Evolutionary conservation across 1,140 invertebrate genomes (phyloP).

Genomic region (Dendroctonus ponderosae): DNA sequence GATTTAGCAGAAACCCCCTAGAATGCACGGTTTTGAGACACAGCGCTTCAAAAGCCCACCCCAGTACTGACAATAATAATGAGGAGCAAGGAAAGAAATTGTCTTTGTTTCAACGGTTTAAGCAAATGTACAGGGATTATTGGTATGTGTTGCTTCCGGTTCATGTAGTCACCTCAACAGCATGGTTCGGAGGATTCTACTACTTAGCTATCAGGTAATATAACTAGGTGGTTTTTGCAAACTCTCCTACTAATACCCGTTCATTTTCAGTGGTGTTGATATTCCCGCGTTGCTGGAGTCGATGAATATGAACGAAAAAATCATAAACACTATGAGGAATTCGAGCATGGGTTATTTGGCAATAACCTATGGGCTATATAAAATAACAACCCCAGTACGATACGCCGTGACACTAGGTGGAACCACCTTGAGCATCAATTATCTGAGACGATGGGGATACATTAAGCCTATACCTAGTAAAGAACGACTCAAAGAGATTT

Average conservation of each 20-base stretch:
- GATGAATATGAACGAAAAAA: constrained; percentile 70
- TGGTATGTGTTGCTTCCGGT: constrained; percentile 92
- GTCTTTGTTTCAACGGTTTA: constrained; percentile 79
- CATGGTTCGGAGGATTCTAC: constrained; percentile 86
- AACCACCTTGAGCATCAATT: constrained; percentile 70
- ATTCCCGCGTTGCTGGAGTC: constrained; percentile 73
- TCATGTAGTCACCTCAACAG: constrained; percentile 79
- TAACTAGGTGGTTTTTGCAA: not conserved
- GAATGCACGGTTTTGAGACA: too few relatives aligned
- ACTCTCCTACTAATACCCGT: not conserved
- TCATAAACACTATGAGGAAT: constrained; percentile 70
- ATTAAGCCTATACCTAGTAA: constrained; percentile 66
- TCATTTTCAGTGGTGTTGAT: constrained; percentile 78
- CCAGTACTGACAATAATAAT: constrained; percentile 7
- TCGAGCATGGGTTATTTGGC: constrained; percentile 85
- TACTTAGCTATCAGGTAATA: constrained; percentile 77
- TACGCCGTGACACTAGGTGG: constrained; percentile 87
- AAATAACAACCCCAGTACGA: constrained; percentile 83
- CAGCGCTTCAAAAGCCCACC: too few relatives aligned
- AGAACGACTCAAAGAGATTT: constrained; percentile 61
- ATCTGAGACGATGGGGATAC: constrained; percentile 64
- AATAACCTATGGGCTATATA: constrained; percentile 85
- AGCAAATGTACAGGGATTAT: constrained; percentile 89
- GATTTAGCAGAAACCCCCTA: too few relatives aligned
- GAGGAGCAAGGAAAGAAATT: constrained; percentile 50